Conservation (phyloP, 2,113 vertebrate genomes). For the Anarhynchus alexandrinus region DNA sequence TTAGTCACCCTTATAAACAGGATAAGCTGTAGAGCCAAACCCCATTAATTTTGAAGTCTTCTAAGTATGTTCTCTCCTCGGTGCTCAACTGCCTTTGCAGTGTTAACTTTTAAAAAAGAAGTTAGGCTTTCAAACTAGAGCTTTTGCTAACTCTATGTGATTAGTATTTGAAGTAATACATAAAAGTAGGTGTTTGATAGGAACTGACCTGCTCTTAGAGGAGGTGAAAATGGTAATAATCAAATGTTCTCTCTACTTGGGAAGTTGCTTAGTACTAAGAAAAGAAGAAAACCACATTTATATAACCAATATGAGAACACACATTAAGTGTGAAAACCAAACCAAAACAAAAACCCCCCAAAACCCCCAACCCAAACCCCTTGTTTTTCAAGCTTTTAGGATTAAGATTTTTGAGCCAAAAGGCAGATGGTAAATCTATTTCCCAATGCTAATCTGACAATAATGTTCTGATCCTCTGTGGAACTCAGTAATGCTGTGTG, state of each 20-base stretch:
- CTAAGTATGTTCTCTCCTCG: not conserved
- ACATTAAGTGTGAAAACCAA: not conserved
- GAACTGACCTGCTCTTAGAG: not conserved
- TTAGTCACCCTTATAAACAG: not conserved
- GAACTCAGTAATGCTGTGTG: not conserved
- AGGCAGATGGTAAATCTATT: conserved; percentile 30
- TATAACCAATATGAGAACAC: not conserved
- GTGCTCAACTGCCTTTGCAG: not conserved
- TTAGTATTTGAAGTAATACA: not conserved
- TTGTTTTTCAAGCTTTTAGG: not conserved
- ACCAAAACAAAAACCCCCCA: not conserved
- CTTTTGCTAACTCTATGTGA: not conserved
- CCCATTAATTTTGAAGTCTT: not conserved
- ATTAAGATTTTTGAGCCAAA: not conserved
- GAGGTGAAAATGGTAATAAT: not conserved
- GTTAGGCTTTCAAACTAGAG: not conserved
- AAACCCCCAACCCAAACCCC: not conserved
- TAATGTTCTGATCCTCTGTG: not conserved
- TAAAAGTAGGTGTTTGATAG: not conserved
- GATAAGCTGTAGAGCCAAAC: not conserved
- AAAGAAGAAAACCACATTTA: not conserved
- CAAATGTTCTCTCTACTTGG: not conserved
- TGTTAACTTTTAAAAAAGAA: not conserved
- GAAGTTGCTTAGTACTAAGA: not conserved
- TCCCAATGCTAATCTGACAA: not conserved